These are phyloP conservation scores for Gymnogyps californianus DNA, from an alignment of 2,113 vertebrate species.

Conservation along the genomic window DNA sequence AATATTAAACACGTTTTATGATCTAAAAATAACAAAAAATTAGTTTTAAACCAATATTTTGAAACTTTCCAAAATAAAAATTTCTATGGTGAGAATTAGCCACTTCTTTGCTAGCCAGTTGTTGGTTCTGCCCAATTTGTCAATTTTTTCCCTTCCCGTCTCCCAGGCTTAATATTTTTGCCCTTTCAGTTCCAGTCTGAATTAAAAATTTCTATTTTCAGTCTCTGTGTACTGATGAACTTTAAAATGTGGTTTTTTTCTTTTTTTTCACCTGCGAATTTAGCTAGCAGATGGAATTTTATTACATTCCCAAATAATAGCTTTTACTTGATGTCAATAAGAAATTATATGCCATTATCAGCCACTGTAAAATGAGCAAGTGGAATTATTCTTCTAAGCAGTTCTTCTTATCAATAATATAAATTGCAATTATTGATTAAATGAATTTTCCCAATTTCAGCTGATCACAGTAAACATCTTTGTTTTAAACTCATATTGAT, in stretches of 20 bases:
- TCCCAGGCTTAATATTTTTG: neutral
- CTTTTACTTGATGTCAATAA: neutral
- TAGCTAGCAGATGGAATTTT: neutral
- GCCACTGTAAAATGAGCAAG: constrained; percentile 57
- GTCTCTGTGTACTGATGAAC: neutral
- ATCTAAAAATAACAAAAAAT: neutral
- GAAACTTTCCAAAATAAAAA: neutral
- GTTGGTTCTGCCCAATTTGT: neutral
- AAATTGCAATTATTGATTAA: constrained; percentile 69
- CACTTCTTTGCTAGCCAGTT: neutral
- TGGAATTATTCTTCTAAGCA: constrained; percentile 54
- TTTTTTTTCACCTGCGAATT: neutral
- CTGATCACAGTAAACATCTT: constrained; percentile 65
- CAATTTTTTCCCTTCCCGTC: neutral
- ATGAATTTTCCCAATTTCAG: constrained; percentile 65
- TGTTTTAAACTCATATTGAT: constrained; percentile 69
- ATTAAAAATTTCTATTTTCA: neutral
- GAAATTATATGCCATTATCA: constrained; percentile 39
- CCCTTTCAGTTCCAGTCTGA: neutral
- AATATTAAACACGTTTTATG: neutral
- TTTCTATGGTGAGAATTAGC: neutral
- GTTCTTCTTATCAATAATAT: constrained; percentile 61
- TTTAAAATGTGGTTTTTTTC: neutral
- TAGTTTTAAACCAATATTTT: neutral
- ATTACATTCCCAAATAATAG: neutral